Conservation (phyloP, 2,113 vertebrate species). For the Gracilinanus agilis region DNA sequence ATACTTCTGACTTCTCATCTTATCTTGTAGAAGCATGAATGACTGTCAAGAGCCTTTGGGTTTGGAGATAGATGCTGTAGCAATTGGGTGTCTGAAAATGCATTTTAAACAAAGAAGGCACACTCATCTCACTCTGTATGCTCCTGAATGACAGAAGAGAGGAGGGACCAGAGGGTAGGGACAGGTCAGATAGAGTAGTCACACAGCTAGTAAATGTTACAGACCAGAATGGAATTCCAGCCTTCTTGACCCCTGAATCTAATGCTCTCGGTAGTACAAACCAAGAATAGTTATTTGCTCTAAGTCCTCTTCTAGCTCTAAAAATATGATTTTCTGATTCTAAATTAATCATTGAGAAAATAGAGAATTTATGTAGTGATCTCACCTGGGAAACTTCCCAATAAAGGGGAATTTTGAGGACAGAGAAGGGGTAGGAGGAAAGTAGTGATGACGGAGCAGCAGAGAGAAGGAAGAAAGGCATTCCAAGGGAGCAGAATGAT, state of each 20-base stretch:
- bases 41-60: background rate
- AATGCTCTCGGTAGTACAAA: background rate
- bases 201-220: background rate
- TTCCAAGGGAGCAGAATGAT: background rate
- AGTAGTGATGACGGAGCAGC: background rate
- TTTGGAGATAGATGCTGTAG: background rate
- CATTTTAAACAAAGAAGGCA: background rate
- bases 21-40: background rate
- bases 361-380: background rate
- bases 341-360: background rate
- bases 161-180: background rate
- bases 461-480: background rate
- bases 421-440: background rate
- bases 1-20: background rate
- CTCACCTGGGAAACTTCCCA: slow-evolving; percentile 21
- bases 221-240: background rate
- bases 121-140: background rate
- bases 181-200: background rate
- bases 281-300: background rate
- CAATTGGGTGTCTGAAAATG: background rate
- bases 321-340: background rate
- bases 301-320: background rate
- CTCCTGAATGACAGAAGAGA: background rate
- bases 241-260: background rate
- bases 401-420: background rate